A percentile compares a stretch with the other conserved stretches of the same genome.
Evolutionary conservation across 1,140 invertebrate species (phyloP).

Genomic region (Galendromus occidentalis): DNA sequence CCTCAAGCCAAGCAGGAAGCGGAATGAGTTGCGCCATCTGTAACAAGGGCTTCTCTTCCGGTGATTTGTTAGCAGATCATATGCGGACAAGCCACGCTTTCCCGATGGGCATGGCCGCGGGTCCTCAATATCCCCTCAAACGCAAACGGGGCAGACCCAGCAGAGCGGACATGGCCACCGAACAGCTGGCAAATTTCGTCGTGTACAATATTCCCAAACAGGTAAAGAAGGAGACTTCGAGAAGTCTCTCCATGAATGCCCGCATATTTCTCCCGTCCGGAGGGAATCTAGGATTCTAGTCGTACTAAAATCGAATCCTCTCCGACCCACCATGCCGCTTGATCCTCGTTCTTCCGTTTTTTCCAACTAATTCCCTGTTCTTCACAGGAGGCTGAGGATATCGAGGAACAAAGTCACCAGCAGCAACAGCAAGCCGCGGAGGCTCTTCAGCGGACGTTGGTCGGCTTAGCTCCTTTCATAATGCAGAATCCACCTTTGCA

Average conservation of each 20-base stretch:
- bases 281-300: too few relatives aligned
- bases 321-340: too few relatives aligned
- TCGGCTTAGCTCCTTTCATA: slow-evolving; percentile 3
- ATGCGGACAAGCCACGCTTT: slow-evolving; percentile 7
- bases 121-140: background rate
- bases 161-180: slow-evolving; percentile 4
- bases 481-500: slow-evolving; percentile 9
- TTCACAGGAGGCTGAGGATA: background rate
- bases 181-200: slow-evolving; percentile 8
- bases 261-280: background rate
- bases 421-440: background rate
- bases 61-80: slow-evolving; percentile 1
- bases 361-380: too few relatives aligned
- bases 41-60: slow-evolving; percentile 9
- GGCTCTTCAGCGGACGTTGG: background rate
- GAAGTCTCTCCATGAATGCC: background rate
- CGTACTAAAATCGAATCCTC: too few relatives aligned
- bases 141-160: background rate
- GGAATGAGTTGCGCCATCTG: slow-evolving; percentile 8
- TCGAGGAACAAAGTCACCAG: background rate
- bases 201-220: slow-evolving; percentile 10
- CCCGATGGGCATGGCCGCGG: background rate
- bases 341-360: too few relatives aligned
- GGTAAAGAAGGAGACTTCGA: background rate
- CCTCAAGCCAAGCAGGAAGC: background rate